These are phyloP conservation scores for Ceratotherium simum DNA, from an alignment of 2,113 vertebrate genomes.

Conservation along the genomic window DNA sequence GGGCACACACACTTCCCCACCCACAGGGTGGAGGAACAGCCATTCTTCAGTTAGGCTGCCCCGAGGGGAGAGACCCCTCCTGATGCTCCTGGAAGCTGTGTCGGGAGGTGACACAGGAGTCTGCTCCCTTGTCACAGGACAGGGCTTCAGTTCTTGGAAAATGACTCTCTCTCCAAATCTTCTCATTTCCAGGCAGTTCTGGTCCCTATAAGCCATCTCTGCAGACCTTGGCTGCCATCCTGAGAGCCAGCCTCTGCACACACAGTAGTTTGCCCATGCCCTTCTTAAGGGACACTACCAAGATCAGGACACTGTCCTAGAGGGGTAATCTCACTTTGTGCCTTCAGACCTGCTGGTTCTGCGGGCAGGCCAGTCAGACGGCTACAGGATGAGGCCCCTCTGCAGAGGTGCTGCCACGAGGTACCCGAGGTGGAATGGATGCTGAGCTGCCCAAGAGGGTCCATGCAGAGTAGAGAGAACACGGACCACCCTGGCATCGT, in stretches of 20 bases:
- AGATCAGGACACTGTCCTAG: too few relatives aligned
- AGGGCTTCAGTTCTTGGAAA: not conserved
- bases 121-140: not conserved
- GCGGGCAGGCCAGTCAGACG: not conserved
- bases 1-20: not conserved
- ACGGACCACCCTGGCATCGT: too few relatives aligned
- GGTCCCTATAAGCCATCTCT: not conserved
- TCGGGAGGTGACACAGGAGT: not conserved
- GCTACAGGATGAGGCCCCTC: not conserved
- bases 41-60: not conserved
- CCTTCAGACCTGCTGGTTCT: not conserved
- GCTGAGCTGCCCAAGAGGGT: not conserved
- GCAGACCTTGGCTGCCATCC: not conserved
- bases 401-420: not conserved
- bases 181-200: not conserved
- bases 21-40: too few relatives aligned
- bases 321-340: not conserved
- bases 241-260: not conserved
- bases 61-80: not conserved
- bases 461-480: not conserved
- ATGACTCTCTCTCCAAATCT: not conserved
- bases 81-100: not conserved
- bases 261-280: not conserved
- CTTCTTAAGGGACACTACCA: not conserved
- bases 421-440: not conserved